Evolutionary conservation across 2,888 invertebrate genomes (phyloP).

Genomic region (Galeruca laticollis): DNA sequence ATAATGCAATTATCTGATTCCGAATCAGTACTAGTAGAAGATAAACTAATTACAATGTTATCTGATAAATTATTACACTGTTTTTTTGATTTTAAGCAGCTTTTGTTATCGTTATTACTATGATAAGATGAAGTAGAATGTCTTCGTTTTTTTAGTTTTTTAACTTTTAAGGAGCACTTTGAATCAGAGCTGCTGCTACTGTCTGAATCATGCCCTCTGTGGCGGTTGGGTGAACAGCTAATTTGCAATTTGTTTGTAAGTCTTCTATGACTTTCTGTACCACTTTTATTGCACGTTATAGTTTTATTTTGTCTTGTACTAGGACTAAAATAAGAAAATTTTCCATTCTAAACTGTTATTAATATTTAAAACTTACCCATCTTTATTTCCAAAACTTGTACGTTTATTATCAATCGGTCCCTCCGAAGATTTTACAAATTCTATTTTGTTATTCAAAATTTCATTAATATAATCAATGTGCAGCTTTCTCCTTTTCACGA

Average conservation of each 20-base stretch:
- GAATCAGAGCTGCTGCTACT: background rate
- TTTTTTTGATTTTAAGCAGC: background rate
- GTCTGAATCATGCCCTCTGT: background rate
- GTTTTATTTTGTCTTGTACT: conserved; percentile 4
- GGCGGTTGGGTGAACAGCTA: background rate
- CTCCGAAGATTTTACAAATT: conserved; percentile 40
- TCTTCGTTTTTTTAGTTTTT: background rate
- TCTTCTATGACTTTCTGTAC: background rate
- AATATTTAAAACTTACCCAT: conserved; percentile 6
- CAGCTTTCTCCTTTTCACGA: conserved; percentile 27
- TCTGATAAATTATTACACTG: background rate
- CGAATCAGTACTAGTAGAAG: background rate
- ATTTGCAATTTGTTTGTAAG: background rate
- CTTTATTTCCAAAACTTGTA: background rate
- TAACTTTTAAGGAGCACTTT: background rate
- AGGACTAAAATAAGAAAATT: background rate
- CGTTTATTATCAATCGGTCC: background rate
- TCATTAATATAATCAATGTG: conserved; percentile 39
- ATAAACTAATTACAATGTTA: background rate
- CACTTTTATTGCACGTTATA: conserved; percentile 8
- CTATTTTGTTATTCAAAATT: conserved; percentile 38
- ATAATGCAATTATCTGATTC: background rate
- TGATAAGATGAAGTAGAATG: background rate
- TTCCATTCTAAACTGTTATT: background rate
- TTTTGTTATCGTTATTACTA: background rate